phyloP scores from a whole-genome alignment of 2,113 vertebrate genomes.

The Piprites chloris region DNA sequence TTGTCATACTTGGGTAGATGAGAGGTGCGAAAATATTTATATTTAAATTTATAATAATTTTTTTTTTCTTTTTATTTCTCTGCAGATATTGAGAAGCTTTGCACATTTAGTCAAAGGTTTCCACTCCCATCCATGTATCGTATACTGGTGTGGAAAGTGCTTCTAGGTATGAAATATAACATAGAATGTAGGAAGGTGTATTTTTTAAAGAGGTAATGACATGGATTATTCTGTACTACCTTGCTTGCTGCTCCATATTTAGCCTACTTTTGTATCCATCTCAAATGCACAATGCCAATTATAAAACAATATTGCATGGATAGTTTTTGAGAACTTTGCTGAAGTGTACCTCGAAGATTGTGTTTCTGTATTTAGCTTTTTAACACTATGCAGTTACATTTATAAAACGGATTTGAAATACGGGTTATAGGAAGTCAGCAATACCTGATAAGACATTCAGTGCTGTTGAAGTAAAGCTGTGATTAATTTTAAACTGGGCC shows the following conservation, averaged over 20 bases:
- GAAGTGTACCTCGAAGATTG: not conserved
- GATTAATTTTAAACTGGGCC: not conserved
- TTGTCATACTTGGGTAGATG: not conserved
- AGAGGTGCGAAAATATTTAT: not conserved
- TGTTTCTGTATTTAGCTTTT: not conserved
- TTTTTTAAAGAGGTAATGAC: not conserved
- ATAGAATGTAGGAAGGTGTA: not conserved
- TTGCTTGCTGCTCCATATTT: not conserved
- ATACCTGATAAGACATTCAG: not conserved
- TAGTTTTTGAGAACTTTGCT: not conserved
- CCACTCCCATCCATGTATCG: constrained; percentile 97
- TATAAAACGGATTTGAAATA: not conserved
- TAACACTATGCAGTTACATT: not conserved
- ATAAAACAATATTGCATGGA: not conserved
- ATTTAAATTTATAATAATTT: not conserved
- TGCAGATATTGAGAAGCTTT: constrained; percentile 93
- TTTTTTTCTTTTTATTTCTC: not conserved
- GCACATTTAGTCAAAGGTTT: constrained; percentile 96
- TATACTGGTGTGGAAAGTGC: constrained; percentile 93
- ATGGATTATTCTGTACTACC: not conserved
- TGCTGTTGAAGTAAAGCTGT: not conserved
- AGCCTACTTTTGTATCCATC: not conserved
- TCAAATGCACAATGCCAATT: not conserved
- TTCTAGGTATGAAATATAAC: constrained; percentile 82
- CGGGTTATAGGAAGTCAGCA: not conserved